phyloP scores from a whole-genome alignment of 1,140 invertebrate genomes.

The Bemisia tabaci region DNA sequence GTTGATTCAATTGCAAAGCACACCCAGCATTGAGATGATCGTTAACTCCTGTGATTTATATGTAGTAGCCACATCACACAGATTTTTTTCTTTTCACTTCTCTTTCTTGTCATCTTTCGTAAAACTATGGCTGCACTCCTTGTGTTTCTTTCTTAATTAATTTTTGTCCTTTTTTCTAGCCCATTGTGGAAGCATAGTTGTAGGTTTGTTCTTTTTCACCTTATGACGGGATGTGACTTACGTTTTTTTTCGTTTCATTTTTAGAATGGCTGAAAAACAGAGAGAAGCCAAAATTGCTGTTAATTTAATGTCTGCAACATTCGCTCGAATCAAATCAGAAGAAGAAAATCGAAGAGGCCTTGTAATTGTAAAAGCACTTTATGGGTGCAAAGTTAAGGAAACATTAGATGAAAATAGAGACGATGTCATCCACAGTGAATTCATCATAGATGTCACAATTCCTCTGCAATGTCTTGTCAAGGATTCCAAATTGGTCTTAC shows the following conservation, averaged over 20 bases:
- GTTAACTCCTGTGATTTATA: too few species aligned
- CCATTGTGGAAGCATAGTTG: too few species aligned
- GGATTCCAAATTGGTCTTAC: slow-evolving; percentile 72
- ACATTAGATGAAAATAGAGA: slow-evolving; percentile 24
- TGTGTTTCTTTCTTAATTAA: too few species aligned
- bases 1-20: too few species aligned
- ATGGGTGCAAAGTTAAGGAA: slow-evolving; percentile 37
- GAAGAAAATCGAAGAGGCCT: slow-evolving; percentile 68
- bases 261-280: slow-evolving; percentile 59
- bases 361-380: slow-evolving; percentile 74
- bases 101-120: too few species aligned
- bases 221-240: neutral
- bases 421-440: slow-evolving; percentile 29
- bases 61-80: too few species aligned
- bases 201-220: neutral
- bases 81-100: too few species aligned
- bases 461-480: slow-evolving; percentile 87
- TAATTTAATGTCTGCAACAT: slow-evolving; percentile 75
- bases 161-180: too few species aligned
- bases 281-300: slow-evolving; percentile 70
- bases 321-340: slow-evolving; percentile 53
- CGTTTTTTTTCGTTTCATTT: slow-evolving; percentile 11
- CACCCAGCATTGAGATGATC: too few species aligned
- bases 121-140: too few species aligned
- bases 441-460: slow-evolving; percentile 82